Percentiles rank a stretch among this genome's conserved stretches.
These are phyloP conservation scores for Notodonta dromedarius DNA, from an alignment of 2,888 invertebrate species.

Conservation along the genomic window DNA sequence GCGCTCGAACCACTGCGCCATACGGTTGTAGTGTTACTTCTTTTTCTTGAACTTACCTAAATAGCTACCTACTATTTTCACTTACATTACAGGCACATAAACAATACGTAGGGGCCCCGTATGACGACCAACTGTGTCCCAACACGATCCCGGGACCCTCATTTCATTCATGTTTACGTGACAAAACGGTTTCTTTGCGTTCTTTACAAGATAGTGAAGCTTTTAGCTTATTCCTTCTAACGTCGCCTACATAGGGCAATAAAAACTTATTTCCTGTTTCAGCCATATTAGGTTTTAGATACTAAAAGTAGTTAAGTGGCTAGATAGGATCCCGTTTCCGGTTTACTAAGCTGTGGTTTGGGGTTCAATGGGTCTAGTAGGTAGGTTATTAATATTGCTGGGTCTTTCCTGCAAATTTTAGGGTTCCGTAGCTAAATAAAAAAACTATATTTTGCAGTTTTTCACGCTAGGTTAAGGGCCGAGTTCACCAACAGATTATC, in stretches of 20 bases:
- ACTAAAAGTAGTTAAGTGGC: too few species aligned
- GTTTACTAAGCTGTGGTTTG: too few species aligned
- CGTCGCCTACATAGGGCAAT: background rate
- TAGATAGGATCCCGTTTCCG: too few species aligned
- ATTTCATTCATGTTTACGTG: constrained; percentile 8
- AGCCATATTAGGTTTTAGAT: background rate
- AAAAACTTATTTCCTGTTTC: constrained; percentile 1
- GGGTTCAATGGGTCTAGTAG: too few species aligned
- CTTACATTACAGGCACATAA: constrained; percentile 2
- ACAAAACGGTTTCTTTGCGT: constrained; percentile 6
- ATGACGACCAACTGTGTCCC: constrained; percentile 4
- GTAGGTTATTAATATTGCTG: too few species aligned
- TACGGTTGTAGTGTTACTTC: too few species aligned
- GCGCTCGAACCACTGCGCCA: too few species aligned
- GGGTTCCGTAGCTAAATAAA: too few species aligned
- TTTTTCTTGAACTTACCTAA: background rate
- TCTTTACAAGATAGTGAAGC: constrained; percentile 5
- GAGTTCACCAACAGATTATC: too few species aligned
- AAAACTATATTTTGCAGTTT: too few species aligned
- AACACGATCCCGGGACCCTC: constrained; percentile 6
- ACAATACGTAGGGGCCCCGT: background rate
- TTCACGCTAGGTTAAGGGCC: too few species aligned
- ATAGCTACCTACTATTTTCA: background rate
- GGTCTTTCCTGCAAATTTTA: too few species aligned
- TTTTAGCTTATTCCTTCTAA: constrained; percentile 3